These are phyloP conservation scores for Ptilonorhynchus violaceus DNA, from an alignment of 2,113 vertebrate species.

Conservation along the genomic window DNA sequence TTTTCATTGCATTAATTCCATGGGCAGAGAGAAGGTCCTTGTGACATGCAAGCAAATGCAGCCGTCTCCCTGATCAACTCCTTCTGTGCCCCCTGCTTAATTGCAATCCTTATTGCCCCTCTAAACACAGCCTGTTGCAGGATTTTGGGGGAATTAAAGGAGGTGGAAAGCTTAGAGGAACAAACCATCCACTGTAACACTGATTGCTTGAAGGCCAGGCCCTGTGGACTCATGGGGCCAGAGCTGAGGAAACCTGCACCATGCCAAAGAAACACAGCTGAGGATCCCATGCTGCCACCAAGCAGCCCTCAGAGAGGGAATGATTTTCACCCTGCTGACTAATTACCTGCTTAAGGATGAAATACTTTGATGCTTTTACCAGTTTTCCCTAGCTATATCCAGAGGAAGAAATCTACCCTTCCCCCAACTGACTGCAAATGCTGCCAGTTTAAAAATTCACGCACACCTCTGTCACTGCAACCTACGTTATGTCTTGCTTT, in stretches of 20 bases:
- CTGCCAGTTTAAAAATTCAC: slow-evolving; percentile 59
- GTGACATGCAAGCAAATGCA: rapidly evolving
- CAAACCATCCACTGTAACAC: rapidly evolving
- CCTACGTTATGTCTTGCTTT: slow-evolving; percentile 28
- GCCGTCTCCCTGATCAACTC: background rate
- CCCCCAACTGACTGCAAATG: slow-evolving; percentile 25
- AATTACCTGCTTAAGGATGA: slow-evolving; percentile 50
- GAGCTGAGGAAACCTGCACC: background rate
- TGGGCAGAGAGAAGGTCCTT: background rate
- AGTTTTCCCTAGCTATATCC: background rate
- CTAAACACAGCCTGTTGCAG: background rate
- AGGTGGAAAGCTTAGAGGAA: background rate
- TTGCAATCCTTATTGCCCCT: background rate
- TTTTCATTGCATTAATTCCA: background rate
- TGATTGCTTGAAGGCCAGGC: background rate
- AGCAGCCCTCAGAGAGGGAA: background rate
- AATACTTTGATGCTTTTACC: slow-evolving; percentile 47
- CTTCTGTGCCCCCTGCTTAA: background rate
- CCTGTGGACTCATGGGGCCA: rapidly evolving
- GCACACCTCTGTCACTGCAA: background rate
- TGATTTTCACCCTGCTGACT: background rate
- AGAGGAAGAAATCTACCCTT: slow-evolving; percentile 18
- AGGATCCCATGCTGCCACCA: background rate
- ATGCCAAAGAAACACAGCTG: rapidly evolving
- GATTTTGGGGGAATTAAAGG: background rate